Conservation (phyloP, 2,797 vertebrate genomes). For the Yasuhikotakia modesta region DNA sequence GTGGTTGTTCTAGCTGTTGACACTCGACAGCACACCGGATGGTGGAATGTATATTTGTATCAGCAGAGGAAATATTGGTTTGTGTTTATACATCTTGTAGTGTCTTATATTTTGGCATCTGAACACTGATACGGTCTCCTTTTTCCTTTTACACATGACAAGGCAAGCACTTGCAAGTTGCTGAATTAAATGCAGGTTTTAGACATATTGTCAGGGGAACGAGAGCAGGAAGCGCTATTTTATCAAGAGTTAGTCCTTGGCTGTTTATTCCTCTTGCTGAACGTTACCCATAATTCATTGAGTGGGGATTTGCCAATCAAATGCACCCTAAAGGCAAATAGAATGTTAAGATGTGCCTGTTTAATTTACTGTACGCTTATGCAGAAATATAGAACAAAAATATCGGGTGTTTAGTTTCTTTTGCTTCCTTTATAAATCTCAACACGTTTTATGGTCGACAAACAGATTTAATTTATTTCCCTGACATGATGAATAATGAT, state of each 20-base stretch:
- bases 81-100: constrained; percentile 52
- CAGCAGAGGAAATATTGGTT: constrained; percentile 58
- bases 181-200: constrained; percentile 48
- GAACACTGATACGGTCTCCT: constrained; percentile 35
- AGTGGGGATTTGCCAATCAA: constrained; percentile 39
- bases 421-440: constrained; percentile 25
- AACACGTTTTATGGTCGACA: constrained; percentile 26
- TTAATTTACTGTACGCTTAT: constrained; percentile 45
- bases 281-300: constrained; percentile 25
- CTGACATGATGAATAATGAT: constrained; percentile 54
- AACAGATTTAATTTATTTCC: constrained; percentile 51
- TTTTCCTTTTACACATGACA: constrained; percentile 39
- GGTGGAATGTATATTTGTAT: constrained; percentile 53
- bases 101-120: constrained; percentile 51
- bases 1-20: constrained; percentile 44
- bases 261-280: constrained; percentile 29
- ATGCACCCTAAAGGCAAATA: constrained; percentile 42
- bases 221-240: constrained; percentile 20
- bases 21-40: constrained; percentile 53
- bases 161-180: constrained; percentile 17
- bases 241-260: constrained; percentile 44
- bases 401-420: constrained; percentile 32
- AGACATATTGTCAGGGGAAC: constrained; percentile 36
- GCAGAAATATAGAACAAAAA: constrained; percentile 37
- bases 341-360: constrained; percentile 37